Base-by-base conservation (phyloP, 2,888 invertebrate species). In the Synergus itoensis region DNA sequence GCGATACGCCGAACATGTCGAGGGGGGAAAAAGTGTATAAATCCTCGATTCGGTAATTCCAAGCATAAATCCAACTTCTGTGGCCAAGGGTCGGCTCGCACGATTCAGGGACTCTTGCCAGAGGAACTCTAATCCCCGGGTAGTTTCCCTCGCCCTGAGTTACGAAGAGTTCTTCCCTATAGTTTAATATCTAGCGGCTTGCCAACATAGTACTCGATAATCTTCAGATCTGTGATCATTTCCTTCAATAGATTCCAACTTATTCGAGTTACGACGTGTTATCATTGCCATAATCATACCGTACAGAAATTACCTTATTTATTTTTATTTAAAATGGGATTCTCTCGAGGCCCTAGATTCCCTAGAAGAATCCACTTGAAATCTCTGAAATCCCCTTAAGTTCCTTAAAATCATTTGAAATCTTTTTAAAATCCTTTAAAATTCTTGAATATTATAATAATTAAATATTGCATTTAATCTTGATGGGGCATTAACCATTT, bases 1-100 rank as follows among this genome's bases (percentile, higher is more conserved):
- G 75, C 78, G 80, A 79, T 77, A 76, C 75, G 69, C 76, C 57
- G 78, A 79, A 69, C 77, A 69, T 60, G 40, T 43, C 76, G 77
- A 57, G 62, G 67, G 64, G 69, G 78, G 67, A 80, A 83, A 84
- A 85, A 86, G 87, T 85, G 85, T 85, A 90, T 90, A 91, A 91
- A 91, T 91, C 86, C 86, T 87, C 88, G 86, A 90, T 91, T 90
- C 88, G 87, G 89, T 90, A 90, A 90, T 91, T 91, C 89, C 88
- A 85, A 86, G 88, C 88, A 91, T 91, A 91, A 91, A 91, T 91
- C 89, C 88, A 90, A 91, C 89, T 90, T 90, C 84, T 87, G 88
- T 87, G 88, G 88, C 87, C 85, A 85, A 86, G 87, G 88, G 84
- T 86, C 85, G 88, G 84, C 87, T 84, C 81, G 86, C 85, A 85